These are phyloP conservation scores for Steinernema khuongi DNA, from an alignment of 1,140 invertebrate species.

Conservation along the genomic window DNA sequence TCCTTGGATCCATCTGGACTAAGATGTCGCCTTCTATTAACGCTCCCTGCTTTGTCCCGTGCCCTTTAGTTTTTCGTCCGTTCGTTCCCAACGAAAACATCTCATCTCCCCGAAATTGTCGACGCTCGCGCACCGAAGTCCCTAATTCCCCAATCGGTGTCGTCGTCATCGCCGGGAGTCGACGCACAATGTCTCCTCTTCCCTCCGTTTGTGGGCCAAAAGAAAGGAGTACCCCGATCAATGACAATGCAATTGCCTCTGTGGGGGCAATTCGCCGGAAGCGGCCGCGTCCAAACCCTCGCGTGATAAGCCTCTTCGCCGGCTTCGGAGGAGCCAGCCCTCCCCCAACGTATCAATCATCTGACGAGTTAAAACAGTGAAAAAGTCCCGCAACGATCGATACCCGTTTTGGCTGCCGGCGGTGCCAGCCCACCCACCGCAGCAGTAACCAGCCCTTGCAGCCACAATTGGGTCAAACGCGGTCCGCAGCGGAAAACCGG, in stretches of 20 bases:
- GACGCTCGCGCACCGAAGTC: not conserved
- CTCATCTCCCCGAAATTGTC: not conserved
- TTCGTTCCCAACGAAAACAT: not conserved
- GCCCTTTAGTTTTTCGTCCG: not conserved
- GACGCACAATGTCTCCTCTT: no score
- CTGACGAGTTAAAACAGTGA: not conserved
- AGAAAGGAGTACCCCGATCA: no score
- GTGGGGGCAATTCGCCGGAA: no score
- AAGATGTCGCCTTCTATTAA: no score
- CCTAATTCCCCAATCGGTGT: not conserved
- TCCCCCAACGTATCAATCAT: constrained; percentile 8
- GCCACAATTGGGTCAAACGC: constrained; percentile 8
- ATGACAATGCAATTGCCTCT: constrained; percentile 5
- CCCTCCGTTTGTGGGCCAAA: no score
- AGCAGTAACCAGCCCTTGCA: not conserved
- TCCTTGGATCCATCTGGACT: no score
- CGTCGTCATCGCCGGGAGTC: not conserved
- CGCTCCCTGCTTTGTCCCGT: no score
- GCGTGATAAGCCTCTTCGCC: not conserved
- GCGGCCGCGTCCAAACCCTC: not conserved
- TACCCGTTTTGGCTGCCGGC: no score
- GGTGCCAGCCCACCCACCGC: not conserved
- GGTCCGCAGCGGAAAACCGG: not conserved
- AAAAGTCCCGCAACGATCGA: constrained; percentile 5
- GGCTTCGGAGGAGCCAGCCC: not conserved